These are phyloP conservation scores for Lytechinus variegatus DNA, from an alignment of 35 echinoderm and acorn worm species.

Conservation along the genomic window DNA sequence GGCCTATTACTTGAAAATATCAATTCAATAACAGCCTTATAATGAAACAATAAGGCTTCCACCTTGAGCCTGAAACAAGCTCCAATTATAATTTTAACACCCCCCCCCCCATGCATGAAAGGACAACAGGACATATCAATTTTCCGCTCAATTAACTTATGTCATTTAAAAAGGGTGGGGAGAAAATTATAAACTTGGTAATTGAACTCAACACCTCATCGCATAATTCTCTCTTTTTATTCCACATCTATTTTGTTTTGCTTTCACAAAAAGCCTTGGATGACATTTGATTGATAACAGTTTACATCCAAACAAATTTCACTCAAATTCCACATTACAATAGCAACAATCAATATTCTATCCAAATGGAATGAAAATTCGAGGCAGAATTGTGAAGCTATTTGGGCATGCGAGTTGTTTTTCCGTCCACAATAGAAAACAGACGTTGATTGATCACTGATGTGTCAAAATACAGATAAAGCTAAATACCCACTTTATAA, in stretches of 20 bases:
- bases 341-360: background rate
- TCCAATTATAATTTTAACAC: background rate
- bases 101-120: background rate
- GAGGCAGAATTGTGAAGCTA: background rate
- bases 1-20: too few species aligned
- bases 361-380: background rate
- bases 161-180: background rate
- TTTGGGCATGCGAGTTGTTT: background rate
- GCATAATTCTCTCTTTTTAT: background rate
- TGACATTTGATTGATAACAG: background rate
- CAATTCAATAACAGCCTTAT: background rate
- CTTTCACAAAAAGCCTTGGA: background rate
- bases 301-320: background rate
- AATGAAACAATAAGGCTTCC: background rate
- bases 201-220: background rate
- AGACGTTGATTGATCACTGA: background rate
- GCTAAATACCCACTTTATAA: background rate
- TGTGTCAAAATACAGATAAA: background rate
- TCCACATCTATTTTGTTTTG: background rate
- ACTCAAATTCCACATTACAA: background rate
- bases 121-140: conserved; percentile 33
- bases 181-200: background rate
- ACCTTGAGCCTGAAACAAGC: background rate
- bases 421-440: background rate
- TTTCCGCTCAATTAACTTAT: conserved; percentile 18